Evolutionary conservation across 2,888 invertebrate genomes (phyloP), one percentile per base, ranked within the genome.

Genomic region (Ornithoptera alexandrae): DNA sequence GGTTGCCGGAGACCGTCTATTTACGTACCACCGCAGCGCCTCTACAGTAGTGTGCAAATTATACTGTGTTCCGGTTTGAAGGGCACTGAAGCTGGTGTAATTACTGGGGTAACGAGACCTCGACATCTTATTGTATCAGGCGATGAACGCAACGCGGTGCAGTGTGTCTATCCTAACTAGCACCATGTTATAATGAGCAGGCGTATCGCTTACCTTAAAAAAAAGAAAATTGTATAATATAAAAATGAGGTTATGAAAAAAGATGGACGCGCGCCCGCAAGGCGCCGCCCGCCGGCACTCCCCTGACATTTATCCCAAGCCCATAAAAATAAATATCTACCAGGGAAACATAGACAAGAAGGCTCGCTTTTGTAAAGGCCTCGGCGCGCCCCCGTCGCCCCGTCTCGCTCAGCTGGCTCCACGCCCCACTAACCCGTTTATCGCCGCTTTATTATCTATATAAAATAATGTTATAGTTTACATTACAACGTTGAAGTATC

Each of bases 251-350:
- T 67, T 36, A 20, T 46, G 30, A 30, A 30, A 10, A 39, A 39
- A 39, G 10, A 10, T 39, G 39, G 42, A 69, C 81, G 82, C 79
- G 80, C 78, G 76, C 79, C 75, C 71, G 72, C 66, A 74, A 77
- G 82, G 81, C 80, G 84, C 84, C 86, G 82, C 87, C 86, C 86
- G 78, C 84, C 79, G 82, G 84, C 91, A 86, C 91, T 85, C 91
- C 90, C 90, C 85, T 90, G 90, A 84, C 91, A 90, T 90, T 91
- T 92, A 87, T 85, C 86, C 88, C 84, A 83, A 86, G 86, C 86
- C 89, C 91, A 90, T 92, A 92, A 92, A 92, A 92, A 90, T 89
- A 90, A 89, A 90, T 88, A 87, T 86, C 85, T 87, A 90, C 90
- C 84, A 89, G 91, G 88, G 85, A 78, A 87, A 78, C 88, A 91